Base-by-base conservation (phyloP, 2,888 invertebrate species). In the Leucozona laternaria region DNA sequence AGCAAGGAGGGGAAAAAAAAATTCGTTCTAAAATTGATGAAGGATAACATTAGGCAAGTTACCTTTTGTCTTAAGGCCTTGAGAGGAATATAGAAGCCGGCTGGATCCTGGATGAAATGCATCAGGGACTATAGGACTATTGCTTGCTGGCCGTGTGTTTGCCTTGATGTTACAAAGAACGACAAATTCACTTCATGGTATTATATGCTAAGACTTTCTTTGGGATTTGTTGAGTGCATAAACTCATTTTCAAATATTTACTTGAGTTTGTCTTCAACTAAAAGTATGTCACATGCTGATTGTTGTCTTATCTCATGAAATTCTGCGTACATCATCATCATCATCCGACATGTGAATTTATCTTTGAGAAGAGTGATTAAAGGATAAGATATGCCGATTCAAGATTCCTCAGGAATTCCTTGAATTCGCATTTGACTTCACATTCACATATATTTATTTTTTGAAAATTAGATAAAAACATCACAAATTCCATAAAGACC, bases 211-310 rank as follows among this genome's bases (percentile, higher is more conserved):
- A 48, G 50, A 68, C 25, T 37, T 22, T 68, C 22, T 15, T 37
- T 37, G 37, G 22, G 50, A 68, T 68, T 15, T 64, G 53, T 66
- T 57, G 53, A 78, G 82, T 60, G 64, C 68, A 83, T 73, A 83
- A 82, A 79, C 70, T 83, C 55, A 62, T 73, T 73, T 83, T 79
- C 73, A 83, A 83, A 83, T 78, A 79, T 83, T 83, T 79, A 73
- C 82, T 79, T 68, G 25, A 53, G 37, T 53, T 53, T 53, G 40
- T 50, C 7, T 22, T 37, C 10, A 68, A 53, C 53, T 68, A 25
- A 40, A 68, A 48, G 66, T 66, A 66, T 66, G 66, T 66, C 66
- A 45, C 45, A 48, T 13, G 20, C 28, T 17, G 55, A 48, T 64
- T 64, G 64, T 48, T 64, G 43, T 64, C 45, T 48, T 64, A 64